Base-by-base conservation (phyloP, 2,888 invertebrate genomes). In the Lasioglossum malachurum region DNA sequence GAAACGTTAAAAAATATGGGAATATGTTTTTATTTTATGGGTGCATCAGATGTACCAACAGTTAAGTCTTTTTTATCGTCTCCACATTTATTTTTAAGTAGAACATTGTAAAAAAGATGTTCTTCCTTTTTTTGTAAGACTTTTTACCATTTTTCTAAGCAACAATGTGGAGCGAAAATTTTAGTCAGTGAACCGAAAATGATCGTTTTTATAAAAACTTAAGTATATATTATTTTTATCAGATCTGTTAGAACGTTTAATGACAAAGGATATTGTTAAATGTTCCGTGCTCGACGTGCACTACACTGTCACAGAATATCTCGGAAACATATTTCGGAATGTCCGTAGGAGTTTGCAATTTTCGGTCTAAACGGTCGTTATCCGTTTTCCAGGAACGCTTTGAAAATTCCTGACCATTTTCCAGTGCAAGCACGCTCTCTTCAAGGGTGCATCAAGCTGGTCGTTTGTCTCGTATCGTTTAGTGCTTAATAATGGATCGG, bases 201-300 rank as follows among this genome's bases (percentile, higher is more conserved):
- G 23, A n/a, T 57, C 57, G 1, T 57, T 57, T 57, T 12, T 10
- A 53, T 23, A 53, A 53, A 10, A 53, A n/a, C 10, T 23, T 53
- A 0, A 1, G 8, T 0, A 8, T 8, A 2, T 3, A n/a, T n/a
- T n/a, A 57, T 12, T 57, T 57, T n/a, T 1, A 57, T n/a, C n/a
- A n/a, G n/a, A n/a, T 12, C 1, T 57, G 12, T 57, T n/a, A 5
- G 69, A 44, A 46, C 44, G 72, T 44, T 46, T 27, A 16, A 31
- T n/a, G 41, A 41, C 41, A 41, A 41, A n/a, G n/a, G 14, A 14
- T 3, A 5, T n/a, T 10, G n/a, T 41, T 41, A 23, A 41, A n/a
- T 71, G 12, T 35, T 1, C 1, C 8, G 0, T n/a, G 1, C 16
- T 4, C 19, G n/a, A 71, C 35, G 4, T 14, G 19, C 38, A 10